A percentile compares a stretch with the other conserved stretches of the same genome.
phyloP scores from a whole-genome alignment of 2,797 vertebrate species.

The Gambusia yucatana region DNA sequence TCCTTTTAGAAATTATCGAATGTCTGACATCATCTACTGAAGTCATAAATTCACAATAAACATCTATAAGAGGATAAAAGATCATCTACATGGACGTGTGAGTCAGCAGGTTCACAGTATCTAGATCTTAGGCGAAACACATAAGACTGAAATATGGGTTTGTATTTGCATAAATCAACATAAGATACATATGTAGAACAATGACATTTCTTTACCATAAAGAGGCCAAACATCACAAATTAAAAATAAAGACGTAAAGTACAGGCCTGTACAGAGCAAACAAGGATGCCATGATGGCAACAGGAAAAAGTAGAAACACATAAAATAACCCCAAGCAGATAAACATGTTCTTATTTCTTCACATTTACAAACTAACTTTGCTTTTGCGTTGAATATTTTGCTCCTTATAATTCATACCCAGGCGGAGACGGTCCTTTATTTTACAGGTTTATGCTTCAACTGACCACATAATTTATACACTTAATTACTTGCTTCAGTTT shows the following conservation, averaged over 20 bases:
- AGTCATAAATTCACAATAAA: background rate
- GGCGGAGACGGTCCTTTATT: background rate
- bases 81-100: slow-evolving; percentile 45
- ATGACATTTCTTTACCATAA: background rate
- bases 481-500: background rate
- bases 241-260: background rate
- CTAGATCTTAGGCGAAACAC: slow-evolving; percentile 28
- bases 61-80: slow-evolving; percentile 56
- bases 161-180: slow-evolving; percentile 28
- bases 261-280: background rate
- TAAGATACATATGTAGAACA: background rate
- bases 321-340: background rate
- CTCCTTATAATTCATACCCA: background rate
- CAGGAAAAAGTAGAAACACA: background rate
- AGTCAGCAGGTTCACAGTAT: slow-evolving; percentile 56
- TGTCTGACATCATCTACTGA: background rate
- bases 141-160: slow-evolving; percentile 15
- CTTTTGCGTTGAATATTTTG: background rate
- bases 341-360: background rate
- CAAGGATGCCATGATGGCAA: background rate
- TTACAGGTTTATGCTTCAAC: background rate
- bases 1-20: background rate
- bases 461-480: background rate
- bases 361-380: background rate
- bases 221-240: background rate